phyloP scores from a whole-genome alignment of 2,797 vertebrate genomes.

The Anguilla marmorata region DNA sequence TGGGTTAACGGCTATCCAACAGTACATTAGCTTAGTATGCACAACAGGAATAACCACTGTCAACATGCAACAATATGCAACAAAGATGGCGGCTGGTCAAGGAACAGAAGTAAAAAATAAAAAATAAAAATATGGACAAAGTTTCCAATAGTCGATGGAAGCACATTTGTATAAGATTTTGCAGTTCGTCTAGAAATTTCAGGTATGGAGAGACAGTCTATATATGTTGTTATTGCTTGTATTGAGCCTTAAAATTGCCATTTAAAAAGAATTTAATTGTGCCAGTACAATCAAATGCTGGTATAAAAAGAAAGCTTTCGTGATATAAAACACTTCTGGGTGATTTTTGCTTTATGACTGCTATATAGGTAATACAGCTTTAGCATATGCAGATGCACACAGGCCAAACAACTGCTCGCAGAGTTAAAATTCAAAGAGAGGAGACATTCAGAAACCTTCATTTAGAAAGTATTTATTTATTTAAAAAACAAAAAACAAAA shows the following conservation, averaged over 20 bases:
- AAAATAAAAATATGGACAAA: neutral
- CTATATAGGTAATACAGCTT: neutral
- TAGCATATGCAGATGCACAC: neutral
- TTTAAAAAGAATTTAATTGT: neutral
- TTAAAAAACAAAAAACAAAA: neutral
- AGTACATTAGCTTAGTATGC: conserved; percentile 9
- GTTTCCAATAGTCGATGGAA: conserved; percentile 13
- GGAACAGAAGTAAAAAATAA: neutral
- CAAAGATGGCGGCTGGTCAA: conserved; percentile 20
- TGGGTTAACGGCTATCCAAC: conserved; percentile 3
- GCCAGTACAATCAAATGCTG: conserved; percentile 6
- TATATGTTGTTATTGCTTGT: conserved; percentile 50
- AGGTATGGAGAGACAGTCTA: conserved; percentile 7
- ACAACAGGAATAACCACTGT: conserved; percentile 24
- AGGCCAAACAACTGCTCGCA: neutral
- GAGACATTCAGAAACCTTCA: neutral
- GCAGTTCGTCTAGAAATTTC: neutral
- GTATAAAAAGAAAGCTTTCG: neutral
- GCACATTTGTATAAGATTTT: conserved; percentile 16
- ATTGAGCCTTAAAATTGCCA: conserved; percentile 35
- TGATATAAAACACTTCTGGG: neutral
- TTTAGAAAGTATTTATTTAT: neutral
- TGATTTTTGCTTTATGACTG: neutral
- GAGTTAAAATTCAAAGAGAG: conserved; percentile 21
- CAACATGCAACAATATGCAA: conserved; percentile 27